Percentiles rank a stretch among this genome's conserved stretches.
These are phyloP conservation scores for Lota lota DNA, from an alignment of 2,113 vertebrate genomes.

Conservation along the genomic window DNA sequence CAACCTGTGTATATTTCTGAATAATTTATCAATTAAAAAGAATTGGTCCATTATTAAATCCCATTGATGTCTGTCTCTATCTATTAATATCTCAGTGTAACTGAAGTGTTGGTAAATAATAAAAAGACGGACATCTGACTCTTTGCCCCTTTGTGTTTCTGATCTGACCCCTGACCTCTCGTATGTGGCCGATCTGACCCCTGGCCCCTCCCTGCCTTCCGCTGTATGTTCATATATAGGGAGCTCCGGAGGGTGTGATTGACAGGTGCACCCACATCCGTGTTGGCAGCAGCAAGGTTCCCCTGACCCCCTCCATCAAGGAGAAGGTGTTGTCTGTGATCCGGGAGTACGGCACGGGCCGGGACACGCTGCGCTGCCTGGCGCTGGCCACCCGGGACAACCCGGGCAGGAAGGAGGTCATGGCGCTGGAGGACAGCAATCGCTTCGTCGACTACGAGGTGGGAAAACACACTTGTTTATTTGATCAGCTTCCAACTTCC, in stretches of 20 bases:
- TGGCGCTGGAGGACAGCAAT: conserved; percentile 86
- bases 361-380: conserved; percentile 91
- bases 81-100: no score
- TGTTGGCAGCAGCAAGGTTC: conserved; percentile 84
- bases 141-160: no score
- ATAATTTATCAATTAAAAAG: no score
- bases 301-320: conserved; percentile 85
- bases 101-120: no score
- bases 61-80: no score
- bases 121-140: no score
- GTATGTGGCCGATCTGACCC: neutral
- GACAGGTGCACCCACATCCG: conserved; percentile 94
- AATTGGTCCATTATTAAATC: no score
- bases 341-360: conserved; percentile 91
- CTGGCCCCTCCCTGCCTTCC: neutral
- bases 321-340: conserved; percentile 94
- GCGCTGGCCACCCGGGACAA: conserved; percentile 94
- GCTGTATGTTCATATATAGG: conserved; percentile 63
- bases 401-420: conserved; percentile 80
- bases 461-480: conserved; percentile 4
- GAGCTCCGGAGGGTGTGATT: conserved; percentile 94
- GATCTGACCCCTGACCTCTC: neutral
- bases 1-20: no score
- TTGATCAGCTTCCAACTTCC: no score
- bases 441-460: conserved; percentile 95